These are phyloP conservation scores for Chrysotoxum bicinctum DNA, from an alignment of 2,888 invertebrate species.

Conservation along the genomic window DNA sequence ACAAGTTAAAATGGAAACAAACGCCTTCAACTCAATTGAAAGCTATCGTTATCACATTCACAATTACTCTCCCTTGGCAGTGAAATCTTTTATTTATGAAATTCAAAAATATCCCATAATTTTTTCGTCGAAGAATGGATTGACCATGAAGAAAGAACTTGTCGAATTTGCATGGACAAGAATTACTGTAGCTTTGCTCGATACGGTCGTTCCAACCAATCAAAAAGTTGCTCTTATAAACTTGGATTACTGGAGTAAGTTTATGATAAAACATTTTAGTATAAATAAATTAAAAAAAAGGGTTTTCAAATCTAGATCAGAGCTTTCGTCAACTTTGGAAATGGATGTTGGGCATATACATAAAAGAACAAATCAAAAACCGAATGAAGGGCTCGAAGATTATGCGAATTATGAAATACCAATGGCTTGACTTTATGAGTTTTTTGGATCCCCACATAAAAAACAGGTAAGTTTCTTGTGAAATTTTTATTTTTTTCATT, in stretches of 20 bases:
- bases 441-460: constrained; percentile 1
- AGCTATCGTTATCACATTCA: constrained; percentile 29
- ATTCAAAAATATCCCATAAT: constrained; percentile 15
- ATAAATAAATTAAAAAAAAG: no score
- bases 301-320: background rate
- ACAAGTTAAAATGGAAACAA: constrained; percentile 1
- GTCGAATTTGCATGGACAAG: constrained; percentile 22
- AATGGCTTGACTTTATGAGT: constrained; percentile 14
- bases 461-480: background rate
- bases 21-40: background rate
- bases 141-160: background rate
- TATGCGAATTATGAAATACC: background rate
- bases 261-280: no score
- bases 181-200: background rate
- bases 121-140: background rate
- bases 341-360: constrained; percentile 9
- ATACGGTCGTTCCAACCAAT: background rate
- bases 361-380: background rate
- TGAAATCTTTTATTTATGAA: constrained; percentile 7
- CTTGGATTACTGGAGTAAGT: constrained; percentile 23
- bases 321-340: constrained; percentile 24
- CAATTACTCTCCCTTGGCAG: constrained; percentile 1
- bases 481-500: background rate
- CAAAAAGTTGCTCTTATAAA: constrained; percentile 11
- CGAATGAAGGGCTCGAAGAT: background rate